A percentile compares a stretch with the other conserved stretches of the same genome.
phyloP scores from a whole-genome alignment of 2,888 invertebrate genomes.

The Coecobrya sp. region DNA sequence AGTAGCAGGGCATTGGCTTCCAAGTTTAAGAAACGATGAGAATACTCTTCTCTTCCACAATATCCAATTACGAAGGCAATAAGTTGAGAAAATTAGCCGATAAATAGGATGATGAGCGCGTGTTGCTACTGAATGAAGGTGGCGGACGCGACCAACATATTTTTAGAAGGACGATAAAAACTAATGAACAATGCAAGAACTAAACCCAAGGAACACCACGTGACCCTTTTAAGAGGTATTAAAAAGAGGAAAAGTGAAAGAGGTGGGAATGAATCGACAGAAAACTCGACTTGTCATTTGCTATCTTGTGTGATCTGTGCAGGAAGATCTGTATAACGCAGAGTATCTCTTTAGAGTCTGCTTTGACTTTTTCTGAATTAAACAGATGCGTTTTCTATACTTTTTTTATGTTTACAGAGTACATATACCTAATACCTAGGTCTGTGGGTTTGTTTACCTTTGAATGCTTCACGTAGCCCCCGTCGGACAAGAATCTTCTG shows the following conservation, averaged over 20 bases:
- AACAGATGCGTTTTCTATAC: not conserved
- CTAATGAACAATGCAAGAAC: too few relatives aligned
- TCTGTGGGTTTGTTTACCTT: constrained; percentile 87
- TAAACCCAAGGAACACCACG: too few relatives aligned
- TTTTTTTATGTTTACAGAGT: too few relatives aligned
- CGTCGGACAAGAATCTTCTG: constrained; percentile 88
- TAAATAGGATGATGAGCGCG: constrained; percentile 59
- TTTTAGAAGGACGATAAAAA: not conserved
- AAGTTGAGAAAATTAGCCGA: constrained; percentile 70
- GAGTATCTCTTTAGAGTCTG: too few relatives aligned
- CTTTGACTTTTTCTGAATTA: too few relatives aligned
- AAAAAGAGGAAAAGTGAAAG: not conserved
- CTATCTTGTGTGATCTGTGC: too few relatives aligned
- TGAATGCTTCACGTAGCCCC: constrained; percentile 88
- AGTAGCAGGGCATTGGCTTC: constrained; percentile 28
- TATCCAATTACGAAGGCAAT: constrained; percentile 66
- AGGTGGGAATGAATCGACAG: too few relatives aligned
- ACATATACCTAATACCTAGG: too few relatives aligned
- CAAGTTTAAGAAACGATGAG: not conserved
- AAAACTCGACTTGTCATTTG: too few relatives aligned
- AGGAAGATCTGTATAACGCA: too few relatives aligned
- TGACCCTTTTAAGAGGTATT: not conserved
- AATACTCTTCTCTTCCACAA: not conserved
- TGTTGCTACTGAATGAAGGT: not conserved
- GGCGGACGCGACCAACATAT: not conserved